Evolutionary conservation across 2,797 vertebrate species (phyloP).

Genomic region (Peromyscus melanophrys): DNA sequence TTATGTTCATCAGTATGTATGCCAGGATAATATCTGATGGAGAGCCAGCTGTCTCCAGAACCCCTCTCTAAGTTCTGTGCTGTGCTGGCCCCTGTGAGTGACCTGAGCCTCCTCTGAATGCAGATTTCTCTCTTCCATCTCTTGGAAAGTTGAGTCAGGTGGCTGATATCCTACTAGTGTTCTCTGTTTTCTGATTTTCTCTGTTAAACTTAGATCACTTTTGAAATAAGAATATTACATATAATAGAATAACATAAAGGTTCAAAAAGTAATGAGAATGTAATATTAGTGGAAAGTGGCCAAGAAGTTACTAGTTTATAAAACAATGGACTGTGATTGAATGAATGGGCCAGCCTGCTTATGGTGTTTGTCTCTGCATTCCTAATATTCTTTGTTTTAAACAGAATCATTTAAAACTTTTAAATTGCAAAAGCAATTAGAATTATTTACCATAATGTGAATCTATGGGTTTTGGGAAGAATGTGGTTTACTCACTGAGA

Average conservation of each 20-base stretch:
- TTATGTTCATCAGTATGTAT: neutral
- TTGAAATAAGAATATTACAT: slow-evolving; percentile 53
- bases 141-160: neutral
- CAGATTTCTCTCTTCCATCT: neutral
- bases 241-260: neutral
- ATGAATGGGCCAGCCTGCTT: neutral
- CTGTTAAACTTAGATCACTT: slow-evolving; percentile 41
- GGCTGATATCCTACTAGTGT: neutral
- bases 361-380: neutral
- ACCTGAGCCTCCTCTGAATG: neutral
- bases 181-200: slow-evolving; percentile 54
- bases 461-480: slow-evolving; percentile 26
- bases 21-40: neutral
- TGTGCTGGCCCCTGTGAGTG: neutral
- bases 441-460: slow-evolving; percentile 40
- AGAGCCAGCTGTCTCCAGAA: neutral
- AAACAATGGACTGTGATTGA: neutral
- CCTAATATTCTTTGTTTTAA: slow-evolving; percentile 48
- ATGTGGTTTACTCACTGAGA: slow-evolving; percentile 19
- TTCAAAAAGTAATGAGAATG: slow-evolving; percentile 31
- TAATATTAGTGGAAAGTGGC: slow-evolving; percentile 37
- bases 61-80: too few species aligned
- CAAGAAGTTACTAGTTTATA: slow-evolving; percentile 40
- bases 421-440: slow-evolving; percentile 41
- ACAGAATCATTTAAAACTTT: slow-evolving; percentile 51